Base-by-base conservation (phyloP, 1,140 invertebrate species). In the Zaprionus ghesquierei region DNA sequence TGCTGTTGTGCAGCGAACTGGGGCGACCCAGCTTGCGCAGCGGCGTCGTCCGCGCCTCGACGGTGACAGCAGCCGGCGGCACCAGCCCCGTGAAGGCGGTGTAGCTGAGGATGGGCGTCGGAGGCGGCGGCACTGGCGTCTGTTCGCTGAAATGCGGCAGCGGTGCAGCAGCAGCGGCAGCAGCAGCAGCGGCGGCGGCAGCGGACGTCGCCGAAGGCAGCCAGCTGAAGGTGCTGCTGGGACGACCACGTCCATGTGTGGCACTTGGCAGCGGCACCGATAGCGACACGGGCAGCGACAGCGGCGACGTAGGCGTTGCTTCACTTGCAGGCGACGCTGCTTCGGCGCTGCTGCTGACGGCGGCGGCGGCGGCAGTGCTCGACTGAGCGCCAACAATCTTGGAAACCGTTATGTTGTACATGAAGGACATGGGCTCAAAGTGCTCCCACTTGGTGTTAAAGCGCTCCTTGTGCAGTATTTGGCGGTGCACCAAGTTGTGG, bases 381-480 rank as follows among this genome's bases (percentile, higher is more conserved):
- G 79, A 35, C 41, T 89, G 81, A 1, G 89, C 74, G 4, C 90
- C 90, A 1, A 91, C 86, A 23, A 91, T 91, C 41, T 91, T 91
- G 22, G 90, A 78, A 12, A 91, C 90, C 1, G 90, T 91, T n/a
- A 91, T 91, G 65, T 85, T 91, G 50, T 91, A 91, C 90, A 91
- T 91, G 23, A 91, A 91, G 13, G 90, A 91, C 90, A 91, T 91
- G 12, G 90, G 90, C 38, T 91, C 90, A 12, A 91, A 91, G 64
- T 91, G 90, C 25, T 91, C 90, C 90, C 90, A 91, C 46, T 91
- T 91, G 44, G 90, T 91, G 23, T 91, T 91, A 56, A 91, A 91
- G 56, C 90, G 90, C 64, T 91, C 90, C 72, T 91, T 91, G 64
- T 91, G 90, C 18, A 91, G 74, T 41, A 91, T 91, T 75, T 91